phyloP scores from a whole-genome alignment of 2,113 vertebrate genomes.

The Orycteropus afer region DNA sequence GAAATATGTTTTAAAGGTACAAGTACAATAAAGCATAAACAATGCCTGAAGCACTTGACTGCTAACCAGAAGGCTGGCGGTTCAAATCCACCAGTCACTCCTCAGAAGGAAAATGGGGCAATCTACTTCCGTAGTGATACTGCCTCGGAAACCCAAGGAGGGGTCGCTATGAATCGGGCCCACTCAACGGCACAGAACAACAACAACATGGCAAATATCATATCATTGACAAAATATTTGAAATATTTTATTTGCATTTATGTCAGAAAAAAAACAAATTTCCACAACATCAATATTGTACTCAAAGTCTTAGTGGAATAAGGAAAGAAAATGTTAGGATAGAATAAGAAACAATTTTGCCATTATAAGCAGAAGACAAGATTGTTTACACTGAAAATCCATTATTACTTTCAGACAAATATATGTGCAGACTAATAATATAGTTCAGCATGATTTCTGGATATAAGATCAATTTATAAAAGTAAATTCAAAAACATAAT shows the following conservation, averaged over 20 bases:
- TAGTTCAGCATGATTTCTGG: background rate
- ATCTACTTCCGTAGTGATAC: too few species aligned
- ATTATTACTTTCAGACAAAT: background rate
- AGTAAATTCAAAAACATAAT: background rate
- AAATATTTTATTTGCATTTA: background rate
- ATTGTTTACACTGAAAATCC: background rate
- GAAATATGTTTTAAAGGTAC: too few species aligned
- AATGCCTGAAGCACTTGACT: too few species aligned
- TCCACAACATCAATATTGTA: background rate
- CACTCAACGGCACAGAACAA: too few species aligned
- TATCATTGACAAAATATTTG: background rate
- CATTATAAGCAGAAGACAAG: background rate
- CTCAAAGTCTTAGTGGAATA: background rate
- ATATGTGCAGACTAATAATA: background rate
- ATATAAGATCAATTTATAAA: background rate
- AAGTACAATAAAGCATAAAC: too few species aligned
- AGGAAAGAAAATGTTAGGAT: background rate
- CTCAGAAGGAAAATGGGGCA: too few species aligned
- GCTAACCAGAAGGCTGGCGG: too few species aligned
- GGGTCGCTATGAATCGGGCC: too few species aligned
- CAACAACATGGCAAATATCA: background rate
- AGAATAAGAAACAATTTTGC: background rate
- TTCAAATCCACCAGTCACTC: too few species aligned
- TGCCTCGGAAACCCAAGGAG: too few species aligned
- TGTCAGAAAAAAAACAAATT: background rate